phyloP scores from a whole-genome alignment of 1,140 invertebrate species.

The Aphelinus certus region DNA sequence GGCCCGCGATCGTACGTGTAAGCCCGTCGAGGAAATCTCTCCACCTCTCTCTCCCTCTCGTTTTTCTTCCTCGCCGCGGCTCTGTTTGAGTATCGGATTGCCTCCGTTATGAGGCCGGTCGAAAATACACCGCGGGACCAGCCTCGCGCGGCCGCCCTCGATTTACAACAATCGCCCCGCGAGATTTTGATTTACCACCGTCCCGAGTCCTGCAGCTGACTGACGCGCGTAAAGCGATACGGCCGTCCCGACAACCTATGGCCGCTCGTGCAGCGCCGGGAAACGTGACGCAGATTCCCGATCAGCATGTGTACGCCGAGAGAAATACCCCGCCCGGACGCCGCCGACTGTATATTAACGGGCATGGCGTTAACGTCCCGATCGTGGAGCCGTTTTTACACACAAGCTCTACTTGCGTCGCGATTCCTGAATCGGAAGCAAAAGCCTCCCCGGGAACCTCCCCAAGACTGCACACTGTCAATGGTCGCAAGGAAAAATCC shows the following conservation, averaged over 20 bases:
- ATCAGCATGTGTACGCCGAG: background rate
- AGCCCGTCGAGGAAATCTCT: background rate
- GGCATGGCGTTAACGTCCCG: constrained; percentile 2
- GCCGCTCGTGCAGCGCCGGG: background rate
- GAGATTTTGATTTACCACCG: constrained; percentile 15
- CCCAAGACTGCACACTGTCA: no score
- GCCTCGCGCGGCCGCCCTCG: background rate
- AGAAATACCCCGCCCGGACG: background rate
- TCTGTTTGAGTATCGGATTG: background rate
- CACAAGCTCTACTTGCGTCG: no score
- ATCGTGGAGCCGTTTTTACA: no score
- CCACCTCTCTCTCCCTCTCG: background rate
- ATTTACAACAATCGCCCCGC: constrained; percentile 19
- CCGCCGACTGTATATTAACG: background rate
- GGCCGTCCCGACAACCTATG: no score
- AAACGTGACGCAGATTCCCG: constrained; percentile 16
- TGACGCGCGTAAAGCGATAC: constrained; percentile 4
- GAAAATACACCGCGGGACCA: background rate
- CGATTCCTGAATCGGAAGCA: no score
- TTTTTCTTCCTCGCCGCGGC: background rate
- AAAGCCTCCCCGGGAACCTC: no score
- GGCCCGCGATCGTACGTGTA: background rate
- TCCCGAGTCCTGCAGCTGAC: no score
- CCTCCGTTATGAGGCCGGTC: background rate
- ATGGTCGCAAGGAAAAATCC: no score